A percentile compares a stretch with the other conserved stretches of the same genome.
Evolutionary conservation across 2,113 vertebrate species (phyloP).

Genomic region (Chloropsis hardwickii): DNA sequence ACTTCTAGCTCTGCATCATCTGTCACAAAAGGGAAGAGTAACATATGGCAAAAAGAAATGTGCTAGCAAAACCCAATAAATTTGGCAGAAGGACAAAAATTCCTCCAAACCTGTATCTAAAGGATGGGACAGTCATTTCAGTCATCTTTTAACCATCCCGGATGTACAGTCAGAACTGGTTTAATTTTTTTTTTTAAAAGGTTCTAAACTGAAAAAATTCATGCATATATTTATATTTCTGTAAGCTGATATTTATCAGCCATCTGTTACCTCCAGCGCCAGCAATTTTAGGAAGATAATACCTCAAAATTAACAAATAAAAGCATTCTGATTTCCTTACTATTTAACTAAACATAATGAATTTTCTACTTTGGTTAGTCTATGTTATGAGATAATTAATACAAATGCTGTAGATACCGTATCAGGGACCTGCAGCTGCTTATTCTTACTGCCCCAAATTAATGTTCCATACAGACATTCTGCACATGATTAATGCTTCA

Average conservation of each 20-base stretch:
- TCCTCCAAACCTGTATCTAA: background rate
- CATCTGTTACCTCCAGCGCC: background rate
- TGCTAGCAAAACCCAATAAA: background rate
- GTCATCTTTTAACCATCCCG: background rate
- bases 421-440: slow-evolving; percentile 64
- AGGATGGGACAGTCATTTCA: background rate
- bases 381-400: slow-evolving; percentile 67
- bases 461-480: slow-evolving; percentile 65
- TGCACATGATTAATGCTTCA: slow-evolving; percentile 64
- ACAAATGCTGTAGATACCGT: slow-evolving; percentile 63
- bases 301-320: slow-evolving; percentile 59
- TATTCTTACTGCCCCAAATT: slow-evolving; percentile 64
- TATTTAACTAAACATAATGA: slow-evolving; percentile 58
- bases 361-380: slow-evolving; percentile 68
- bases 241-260: background rate
- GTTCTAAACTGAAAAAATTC: background rate
- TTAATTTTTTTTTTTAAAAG: background rate
- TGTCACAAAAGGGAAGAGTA: background rate
- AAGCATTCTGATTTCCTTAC: slow-evolving; percentile 49
- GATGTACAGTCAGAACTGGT: background rate
- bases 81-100: background rate
- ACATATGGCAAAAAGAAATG: background rate
- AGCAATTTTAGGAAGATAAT: background rate
- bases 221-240: background rate
- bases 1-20: background rate